Conservation (phyloP, 2,113 vertebrate genomes). For the Willisornis vidua region DNA sequence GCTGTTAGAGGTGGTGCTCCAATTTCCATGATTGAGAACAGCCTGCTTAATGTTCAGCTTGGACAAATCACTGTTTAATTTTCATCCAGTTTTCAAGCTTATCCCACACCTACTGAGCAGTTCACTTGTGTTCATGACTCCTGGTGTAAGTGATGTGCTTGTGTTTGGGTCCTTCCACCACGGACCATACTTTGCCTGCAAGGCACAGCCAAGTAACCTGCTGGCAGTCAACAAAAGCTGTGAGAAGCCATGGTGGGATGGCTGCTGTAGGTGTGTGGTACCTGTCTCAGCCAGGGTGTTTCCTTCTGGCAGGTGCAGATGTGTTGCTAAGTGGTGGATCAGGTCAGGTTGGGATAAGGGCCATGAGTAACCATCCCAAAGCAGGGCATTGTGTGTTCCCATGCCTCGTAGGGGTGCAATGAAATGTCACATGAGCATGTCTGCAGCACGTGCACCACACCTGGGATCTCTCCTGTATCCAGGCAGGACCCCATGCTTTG, state of each 20-base stretch:
- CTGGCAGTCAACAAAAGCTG: neutral
- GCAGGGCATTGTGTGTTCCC: neutral
- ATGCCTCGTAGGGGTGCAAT: fast-evolving
- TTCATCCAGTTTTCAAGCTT: neutral
- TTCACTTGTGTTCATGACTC: neutral
- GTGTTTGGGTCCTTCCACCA: neutral
- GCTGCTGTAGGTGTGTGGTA: neutral
- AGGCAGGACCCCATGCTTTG: too few relatives aligned
- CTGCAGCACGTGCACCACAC: fast-evolving
- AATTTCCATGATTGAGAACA: neutral
- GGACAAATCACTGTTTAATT: neutral
- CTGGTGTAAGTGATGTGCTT: neutral
- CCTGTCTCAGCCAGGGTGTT: neutral
- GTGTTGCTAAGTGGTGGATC: neutral
- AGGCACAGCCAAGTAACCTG: neutral
- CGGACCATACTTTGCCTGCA: neutral
- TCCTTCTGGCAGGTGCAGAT: neutral
- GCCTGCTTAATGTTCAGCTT: neutral
- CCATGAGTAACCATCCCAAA: neutral
- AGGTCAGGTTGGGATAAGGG: neutral
- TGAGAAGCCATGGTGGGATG: neutral
- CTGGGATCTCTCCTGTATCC: neutral
- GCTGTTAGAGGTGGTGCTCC: neutral
- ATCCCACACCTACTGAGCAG: neutral
- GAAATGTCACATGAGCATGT: neutral